Percentiles rank a stretch among this genome's conserved stretches.
Conservation (phyloP, 2,113 vertebrate species). For the Pelmatolapia mariae region DNA sequence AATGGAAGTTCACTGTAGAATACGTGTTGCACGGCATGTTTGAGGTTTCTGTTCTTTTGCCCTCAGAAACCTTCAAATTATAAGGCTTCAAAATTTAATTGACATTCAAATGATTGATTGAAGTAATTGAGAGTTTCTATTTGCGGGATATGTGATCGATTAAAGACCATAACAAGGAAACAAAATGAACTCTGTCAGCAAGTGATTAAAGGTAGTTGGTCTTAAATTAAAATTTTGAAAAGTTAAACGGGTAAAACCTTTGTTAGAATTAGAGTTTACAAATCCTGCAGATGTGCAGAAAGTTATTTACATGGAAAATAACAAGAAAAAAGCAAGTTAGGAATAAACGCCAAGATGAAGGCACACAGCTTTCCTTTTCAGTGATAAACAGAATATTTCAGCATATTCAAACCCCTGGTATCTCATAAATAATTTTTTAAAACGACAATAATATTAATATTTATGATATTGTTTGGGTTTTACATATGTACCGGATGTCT, state of each 20-base stretch:
- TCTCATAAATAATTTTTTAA: background rate
- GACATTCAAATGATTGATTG: background rate
- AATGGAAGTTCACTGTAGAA: background rate
- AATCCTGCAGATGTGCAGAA: background rate
- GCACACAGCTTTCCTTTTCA: background rate
- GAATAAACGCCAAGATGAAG: background rate
- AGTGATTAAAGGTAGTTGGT: background rate
- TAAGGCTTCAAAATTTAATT: background rate
- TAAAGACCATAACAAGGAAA: background rate
- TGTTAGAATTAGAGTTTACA: background rate
- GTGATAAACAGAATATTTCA: background rate
- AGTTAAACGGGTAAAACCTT: background rate
- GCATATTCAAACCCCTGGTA: background rate
- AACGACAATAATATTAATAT: accelerated
- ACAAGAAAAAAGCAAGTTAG: background rate
- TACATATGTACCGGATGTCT: background rate
- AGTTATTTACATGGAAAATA: background rate
- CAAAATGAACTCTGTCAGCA: background rate
- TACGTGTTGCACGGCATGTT: background rate
- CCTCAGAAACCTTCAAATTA: background rate
- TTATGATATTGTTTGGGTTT: background rate
- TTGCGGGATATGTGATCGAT: background rate
- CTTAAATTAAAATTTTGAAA: background rate
- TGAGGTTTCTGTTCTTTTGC: background rate
- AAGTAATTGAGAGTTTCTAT: background rate